phyloP scores from a whole-genome alignment of 2,888 invertebrate species.

The Stictocephala bisonia region DNA sequence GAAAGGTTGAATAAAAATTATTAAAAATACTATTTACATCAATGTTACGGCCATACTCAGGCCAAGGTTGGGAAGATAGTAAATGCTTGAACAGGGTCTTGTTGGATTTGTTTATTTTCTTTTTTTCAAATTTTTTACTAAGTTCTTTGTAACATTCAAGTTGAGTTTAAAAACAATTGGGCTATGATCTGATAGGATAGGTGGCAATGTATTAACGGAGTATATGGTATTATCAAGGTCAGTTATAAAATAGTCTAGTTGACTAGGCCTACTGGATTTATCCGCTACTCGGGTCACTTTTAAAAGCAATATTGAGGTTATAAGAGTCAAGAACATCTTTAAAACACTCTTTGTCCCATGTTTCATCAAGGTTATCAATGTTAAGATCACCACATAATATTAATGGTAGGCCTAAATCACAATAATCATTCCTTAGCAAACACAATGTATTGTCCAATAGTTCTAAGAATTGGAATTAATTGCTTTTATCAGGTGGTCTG shows the following conservation, averaged over 20 bases:
- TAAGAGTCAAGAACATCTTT: background rate
- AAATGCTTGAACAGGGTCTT: too few relatives aligned
- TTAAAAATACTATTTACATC: too few relatives aligned
- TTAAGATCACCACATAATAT: constrained; percentile 15
- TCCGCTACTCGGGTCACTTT: background rate
- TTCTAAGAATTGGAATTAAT: background rate
- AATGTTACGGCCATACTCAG: too few relatives aligned
- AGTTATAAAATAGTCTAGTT: constrained; percentile 20
- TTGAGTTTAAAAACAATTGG: too few relatives aligned
- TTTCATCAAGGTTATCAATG: background rate
- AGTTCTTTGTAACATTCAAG: too few relatives aligned
- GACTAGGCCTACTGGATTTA: background rate
- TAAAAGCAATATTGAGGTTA: constrained; percentile 4
- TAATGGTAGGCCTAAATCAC: background rate
- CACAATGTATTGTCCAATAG: background rate
- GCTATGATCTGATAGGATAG: constrained; percentile 11
- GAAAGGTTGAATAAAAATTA: too few relatives aligned
- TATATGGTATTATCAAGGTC: background rate
- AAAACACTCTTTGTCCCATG: background rate
- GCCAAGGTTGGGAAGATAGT: too few relatives aligned
- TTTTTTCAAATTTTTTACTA: too few relatives aligned
- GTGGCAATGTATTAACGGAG: background rate
- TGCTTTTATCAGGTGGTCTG: background rate
- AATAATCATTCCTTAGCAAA: background rate
- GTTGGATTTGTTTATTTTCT: too few relatives aligned